Conservation (phyloP, 2,797 vertebrate genomes). For the Danionella dracula region DNA sequence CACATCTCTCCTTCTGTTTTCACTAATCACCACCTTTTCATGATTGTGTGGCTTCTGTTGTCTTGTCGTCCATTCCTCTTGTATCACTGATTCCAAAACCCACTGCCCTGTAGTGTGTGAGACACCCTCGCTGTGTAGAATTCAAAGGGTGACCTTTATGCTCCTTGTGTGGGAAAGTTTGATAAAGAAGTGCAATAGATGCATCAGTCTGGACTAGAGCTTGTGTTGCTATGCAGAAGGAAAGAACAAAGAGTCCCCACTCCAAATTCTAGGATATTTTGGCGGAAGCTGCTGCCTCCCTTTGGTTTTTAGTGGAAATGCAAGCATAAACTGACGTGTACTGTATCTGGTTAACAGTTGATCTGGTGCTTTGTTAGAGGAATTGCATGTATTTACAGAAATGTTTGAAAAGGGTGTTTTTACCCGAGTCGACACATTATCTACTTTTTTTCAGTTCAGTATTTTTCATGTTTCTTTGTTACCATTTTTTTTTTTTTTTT, state of each 20-base stretch:
- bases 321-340: too few relatives aligned
- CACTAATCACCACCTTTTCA: constrained; percentile 25
- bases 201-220: not conserved
- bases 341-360: constrained; percentile 1
- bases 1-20: constrained; percentile 25
- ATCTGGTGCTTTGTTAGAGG: not conserved
- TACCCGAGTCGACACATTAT: constrained; percentile 21
- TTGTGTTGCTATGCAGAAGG: not conserved
- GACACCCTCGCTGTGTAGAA: not conserved
- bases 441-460: constrained; percentile 10
- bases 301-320: constrained; percentile 6
- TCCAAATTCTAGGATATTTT: constrained; percentile 13
- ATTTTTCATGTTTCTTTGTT: too few relatives aligned
- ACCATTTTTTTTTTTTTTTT: not conserved
- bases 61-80: constrained; percentile 19
- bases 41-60: constrained; percentile 24
- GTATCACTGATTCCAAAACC: constrained; percentile 31
- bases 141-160: not conserved
- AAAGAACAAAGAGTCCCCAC: constrained; percentile 19
- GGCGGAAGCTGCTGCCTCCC: constrained; percentile 11
- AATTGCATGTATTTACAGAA: not conserved
- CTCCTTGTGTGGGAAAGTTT: not conserved
- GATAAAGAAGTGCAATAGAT: not conserved
- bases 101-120: constrained; percentile 12
- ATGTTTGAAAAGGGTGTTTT: not conserved